Base-by-base conservation (phyloP, 2,113 vertebrate species). In the Excalfactoria chinensis region DNA sequence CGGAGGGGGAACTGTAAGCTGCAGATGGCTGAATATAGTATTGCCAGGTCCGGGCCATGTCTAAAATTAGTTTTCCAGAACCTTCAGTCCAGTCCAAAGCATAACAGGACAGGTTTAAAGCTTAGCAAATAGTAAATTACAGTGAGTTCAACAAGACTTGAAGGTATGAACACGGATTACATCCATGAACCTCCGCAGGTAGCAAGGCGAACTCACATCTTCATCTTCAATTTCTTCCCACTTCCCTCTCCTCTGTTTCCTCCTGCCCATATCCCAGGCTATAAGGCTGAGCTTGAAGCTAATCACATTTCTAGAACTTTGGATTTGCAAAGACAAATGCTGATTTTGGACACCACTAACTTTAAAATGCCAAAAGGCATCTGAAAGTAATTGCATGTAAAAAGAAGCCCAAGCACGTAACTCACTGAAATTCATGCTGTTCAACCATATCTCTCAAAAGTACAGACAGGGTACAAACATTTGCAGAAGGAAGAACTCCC, bases 21-120 rank as follows among this genome's bases (percentile, higher is more conserved):
- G 79, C 72, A 94, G 66, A 74, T 93, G 72, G 82, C 71, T 93
- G 78, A 93, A 89, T 91, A 88, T 37, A 86, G 82, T 81, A 88
- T 80, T 89, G 21, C 23, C 3, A 2, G 35, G 59, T 49, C 58
- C 35, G 25, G 62, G 86, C 26, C 56, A 94, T 40, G 72, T 41
- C 68, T 86, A 91, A 85, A 88, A 77, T 81, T 81, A 93, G 53
- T 41, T 51, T 89, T 96, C 87, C 48, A 91, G 91, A 91, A 88
- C n/a, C 64, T 94, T 80, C 79, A 75, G 60, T 86, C 75, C 87
- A 48, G 56, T 64, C 43, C 68, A 91, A 88, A 74, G 46, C 48
- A 23, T 56, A 77, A 70, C 40, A 84, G 19, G 28, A 86, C 53
- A 70, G 22, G 71, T 84, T 82, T 82, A 51, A 87, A 92, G 22